phyloP scores from a whole-genome alignment of 1,140 invertebrate genomes.

The Helicoverpa armigera region DNA sequence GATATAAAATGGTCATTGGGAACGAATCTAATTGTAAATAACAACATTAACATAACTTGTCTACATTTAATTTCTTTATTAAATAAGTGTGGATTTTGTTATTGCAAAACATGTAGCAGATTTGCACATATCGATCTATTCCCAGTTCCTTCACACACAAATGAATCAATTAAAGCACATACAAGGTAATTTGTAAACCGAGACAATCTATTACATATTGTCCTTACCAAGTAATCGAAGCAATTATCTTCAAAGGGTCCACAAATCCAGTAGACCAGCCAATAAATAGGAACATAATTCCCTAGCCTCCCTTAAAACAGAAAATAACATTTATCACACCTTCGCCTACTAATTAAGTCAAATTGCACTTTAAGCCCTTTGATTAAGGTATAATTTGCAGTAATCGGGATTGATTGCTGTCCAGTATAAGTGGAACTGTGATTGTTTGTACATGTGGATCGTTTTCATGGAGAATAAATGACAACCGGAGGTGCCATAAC shows the following conservation, averaged over 20 bases:
- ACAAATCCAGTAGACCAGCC: conserved; percentile 11
- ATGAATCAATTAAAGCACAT: not conserved
- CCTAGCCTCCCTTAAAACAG: conserved; percentile 6
- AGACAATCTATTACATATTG: conserved; percentile 13
- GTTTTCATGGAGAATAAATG: conserved; percentile 21
- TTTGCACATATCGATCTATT: too few species aligned
- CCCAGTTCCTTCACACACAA: not conserved
- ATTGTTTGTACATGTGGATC: conserved; percentile 29
- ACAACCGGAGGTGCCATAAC: too few species aligned
- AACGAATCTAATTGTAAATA: too few species aligned
- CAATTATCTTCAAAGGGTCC: conserved; percentile 24
- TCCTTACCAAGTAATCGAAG: not conserved
- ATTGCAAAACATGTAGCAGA: too few species aligned
- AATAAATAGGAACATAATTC: conserved; percentile 29
- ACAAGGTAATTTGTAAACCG: not conserved
- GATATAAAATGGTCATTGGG: too few species aligned
- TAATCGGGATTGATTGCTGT: conserved; percentile 28
- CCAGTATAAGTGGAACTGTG: conserved; percentile 65
- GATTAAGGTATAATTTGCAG: conserved; percentile 24
- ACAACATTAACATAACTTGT: too few species aligned
- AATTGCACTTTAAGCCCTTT: conserved; percentile 67
- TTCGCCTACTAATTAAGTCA: conserved; percentile 61
- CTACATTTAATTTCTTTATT: too few species aligned
- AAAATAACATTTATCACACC: conserved; percentile 8
- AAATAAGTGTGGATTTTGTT: too few species aligned